Evolutionary conservation across 2,113 vertebrate genomes (phyloP).

Genomic region (Ondatra zibethicus): DNA sequence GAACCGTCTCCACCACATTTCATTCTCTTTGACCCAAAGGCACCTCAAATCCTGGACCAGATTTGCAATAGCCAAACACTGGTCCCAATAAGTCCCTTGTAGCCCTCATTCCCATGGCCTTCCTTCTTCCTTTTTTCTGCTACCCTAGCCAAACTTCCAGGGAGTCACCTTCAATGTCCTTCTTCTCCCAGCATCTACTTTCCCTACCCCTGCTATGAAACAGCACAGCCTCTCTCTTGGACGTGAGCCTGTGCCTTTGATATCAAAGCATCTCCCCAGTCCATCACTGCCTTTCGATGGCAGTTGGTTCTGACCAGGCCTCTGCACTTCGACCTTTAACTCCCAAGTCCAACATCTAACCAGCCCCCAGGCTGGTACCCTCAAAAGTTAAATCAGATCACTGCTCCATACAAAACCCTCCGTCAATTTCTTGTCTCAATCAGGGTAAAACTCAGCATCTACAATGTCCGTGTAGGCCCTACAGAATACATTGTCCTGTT

Average conservation of each 20-base stretch:
- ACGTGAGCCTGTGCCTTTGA: not conserved
- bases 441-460: not conserved
- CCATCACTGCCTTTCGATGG: not conserved
- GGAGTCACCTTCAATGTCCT: not conserved
- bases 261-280: not conserved
- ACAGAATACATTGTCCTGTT: rapidly evolving
- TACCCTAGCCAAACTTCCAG: not conserved
- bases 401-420: not conserved
- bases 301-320: not conserved
- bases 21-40: not conserved
- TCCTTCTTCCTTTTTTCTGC: not conserved
- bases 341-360: not conserved
- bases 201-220: not conserved
- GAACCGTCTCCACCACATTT: too few relatives aligned
- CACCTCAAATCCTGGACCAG: not conserved
- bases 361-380: not conserved
- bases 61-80: not conserved
- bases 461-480: not conserved
- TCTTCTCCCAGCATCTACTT: not conserved
- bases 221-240: not conserved
- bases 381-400: not conserved
- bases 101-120: not conserved
- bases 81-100: not conserved
- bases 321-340: not conserved
- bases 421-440: not conserved